Evolutionary conservation across 2,888 invertebrate species (phyloP).

Genomic region (Matsumyia berberina): DNA sequence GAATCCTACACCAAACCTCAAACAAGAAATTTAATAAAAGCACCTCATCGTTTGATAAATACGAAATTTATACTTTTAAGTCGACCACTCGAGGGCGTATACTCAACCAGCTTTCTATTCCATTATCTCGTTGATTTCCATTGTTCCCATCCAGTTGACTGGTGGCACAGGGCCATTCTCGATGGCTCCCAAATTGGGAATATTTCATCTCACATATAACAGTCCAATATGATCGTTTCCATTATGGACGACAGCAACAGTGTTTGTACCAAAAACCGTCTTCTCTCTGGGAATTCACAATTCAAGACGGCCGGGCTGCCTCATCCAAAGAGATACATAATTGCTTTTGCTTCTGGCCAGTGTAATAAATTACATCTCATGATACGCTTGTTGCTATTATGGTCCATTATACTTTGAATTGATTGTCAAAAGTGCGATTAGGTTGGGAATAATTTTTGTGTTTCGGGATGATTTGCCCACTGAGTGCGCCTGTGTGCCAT

Average conservation of each 20-base stretch:
- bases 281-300: constrained; percentile 47
- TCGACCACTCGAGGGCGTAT: constrained; percentile 74
- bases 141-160: constrained; percentile 25
- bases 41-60: constrained; percentile 51
- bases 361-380: constrained; percentile 76
- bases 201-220: constrained; percentile 53
- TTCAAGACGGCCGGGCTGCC: constrained; percentile 31
- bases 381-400: constrained; percentile 76
- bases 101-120: constrained; percentile 67
- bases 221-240: constrained; percentile 53
- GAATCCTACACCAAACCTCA: constrained; percentile 24
- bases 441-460: constrained; percentile 54
- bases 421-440: constrained; percentile 76
- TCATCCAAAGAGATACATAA: constrained; percentile 63
- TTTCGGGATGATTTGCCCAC: constrained; percentile 60
- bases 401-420: constrained; percentile 75
- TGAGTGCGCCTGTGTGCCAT: constrained; percentile 14
- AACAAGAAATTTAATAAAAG: constrained; percentile 22
- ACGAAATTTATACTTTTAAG: constrained; percentile 52
- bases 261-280: constrained; percentile 67
- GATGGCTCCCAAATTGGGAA: constrained; percentile 59
- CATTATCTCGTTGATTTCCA: constrained; percentile 53
- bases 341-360: constrained; percentile 75
- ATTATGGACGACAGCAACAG: constrained; percentile 54
- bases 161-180: constrained; percentile 54